Evolutionary conservation across 2,888 invertebrate species (phyloP), one percentile per base, ranked within the genome.

Genomic region (Diarsia mendica): DNA sequence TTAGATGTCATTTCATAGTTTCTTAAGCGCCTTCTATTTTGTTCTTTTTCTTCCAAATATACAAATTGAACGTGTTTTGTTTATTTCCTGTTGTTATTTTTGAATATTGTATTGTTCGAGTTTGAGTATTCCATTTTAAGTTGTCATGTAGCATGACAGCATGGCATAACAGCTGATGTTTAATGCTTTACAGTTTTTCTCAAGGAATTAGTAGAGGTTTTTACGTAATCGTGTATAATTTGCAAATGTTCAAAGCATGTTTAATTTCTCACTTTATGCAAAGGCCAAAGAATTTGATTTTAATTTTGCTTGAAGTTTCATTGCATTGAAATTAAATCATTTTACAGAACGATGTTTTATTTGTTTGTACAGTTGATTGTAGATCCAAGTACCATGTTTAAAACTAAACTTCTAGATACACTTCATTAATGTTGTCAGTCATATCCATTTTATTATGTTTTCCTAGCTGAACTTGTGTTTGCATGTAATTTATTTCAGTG

Each of bases 401-500:
- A 9, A 2, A 3, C 28, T 6, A n/a, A 23, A 2, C 20, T 76
- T 63, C 18, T 63, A 13, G 28, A 28, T 20, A 13, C 15, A 20
- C 20, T 4, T 63, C 8, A 18, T n/a, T 77, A 0, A 70, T 49
- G 49, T 49, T 1, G 23, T 58, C 6, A 33, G 10, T 13, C 15
- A 18, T 64, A n/a, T 13, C n/a, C 3, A 3, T 77, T 70, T 73
- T 63, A 60, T 82, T 80, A 13, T 58, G 15, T 79, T 53, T 67
- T 48, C 63, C 70, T 71, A 60, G 61, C 64, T 18, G 78, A 68
- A 77, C 64, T 65, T 69, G 78, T 71, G 75, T 83, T 84, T 75
- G 80, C 76, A 82, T 79, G n/a, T 71, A 23, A 66, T 67, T 75
- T 76, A 46, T 88, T 88, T 65, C 83, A 88, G 88, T 79, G 63